Base-by-base conservation (phyloP, 2,113 vertebrate genomes). In the Macroglossus sobrinus region DNA sequence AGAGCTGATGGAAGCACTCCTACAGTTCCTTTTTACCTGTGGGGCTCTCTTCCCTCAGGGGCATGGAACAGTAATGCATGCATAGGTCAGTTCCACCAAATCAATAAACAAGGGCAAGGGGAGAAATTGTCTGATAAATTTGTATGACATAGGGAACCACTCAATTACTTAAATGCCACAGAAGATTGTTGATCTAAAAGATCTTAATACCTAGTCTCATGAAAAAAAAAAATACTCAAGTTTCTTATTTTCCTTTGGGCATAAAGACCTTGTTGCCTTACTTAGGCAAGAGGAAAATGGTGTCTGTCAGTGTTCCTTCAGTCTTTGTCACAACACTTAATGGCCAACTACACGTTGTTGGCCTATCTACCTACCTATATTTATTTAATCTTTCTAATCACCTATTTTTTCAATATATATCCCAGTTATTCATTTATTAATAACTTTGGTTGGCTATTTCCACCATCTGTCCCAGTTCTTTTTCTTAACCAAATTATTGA, bases 201-300 rank as follows among this genome's bases (percentile, higher is more conserved):
- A 47, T 71, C 18, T 30, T 47, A 14, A 61, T 50, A 61, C 7
- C 14, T 66, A 59, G 24, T 59, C 35, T 91, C 45, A 30, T 45
- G 75, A 64, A 85, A 92, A 15, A 50, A 50, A 50, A 80, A 78
- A 28, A 18, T 5, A 45, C 28, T 33, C 68, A 53, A 61, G 22
- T 61, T 74, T 93, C 6, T 43, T 80, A 19, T 92, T 92, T 88
- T 89, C 64, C 55, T 92, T 59, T 61, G 45, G 30, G 15, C 28
- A 35, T 22, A 50, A 35, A 84, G 22, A 64, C 13, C 10, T 4
- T 12, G 3, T n/a, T 66, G 10, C 43, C 12, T 80, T 45, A 11
- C 11, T 45, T 6, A 5, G 2, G 22, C 24, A 45, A 76, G 35
- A 84, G 11, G 57, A 22, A 0, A 0, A 14, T 55, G n/a, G 0